Evolutionary conservation across 2,113 vertebrate species (phyloP), one percentile per base, ranked within the genome.

Genomic region (Dromaius novaehollandiae): DNA sequence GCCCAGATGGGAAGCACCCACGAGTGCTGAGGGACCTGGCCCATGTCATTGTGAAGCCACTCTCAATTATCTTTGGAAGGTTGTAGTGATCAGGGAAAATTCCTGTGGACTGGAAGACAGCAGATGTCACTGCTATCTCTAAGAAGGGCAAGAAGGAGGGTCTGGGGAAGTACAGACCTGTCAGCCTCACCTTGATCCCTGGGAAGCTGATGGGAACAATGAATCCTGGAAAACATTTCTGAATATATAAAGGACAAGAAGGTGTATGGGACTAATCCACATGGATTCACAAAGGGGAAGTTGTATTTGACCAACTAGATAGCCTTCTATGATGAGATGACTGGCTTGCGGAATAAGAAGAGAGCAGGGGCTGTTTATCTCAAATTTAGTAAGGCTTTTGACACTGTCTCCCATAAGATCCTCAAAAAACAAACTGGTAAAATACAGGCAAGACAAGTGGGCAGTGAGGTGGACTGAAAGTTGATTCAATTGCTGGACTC

Each of bases 11-110:
- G 7, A 69, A 44, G 22, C 21, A 58, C 34, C 22, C 30, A 46
- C 2, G 6, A 55, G 2, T 7, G 12, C 8, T 3, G 2, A 73
- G 17, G 4, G 20, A 93, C 11, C 20, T 73, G 24, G 7, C 3
- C 64, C 68, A 7, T 36, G 34, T 44, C 68, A 58, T 24, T 58
- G 56, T 7, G 32, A 44, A 8, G 20, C 53, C 51, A 50, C 2
- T n/a, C 25, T 51, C 0, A 0, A 56, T 50, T 70, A 6, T 21
- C 38, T 90, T 79, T 53, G 34, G 86, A 83, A 83, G 40, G 3
- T 26, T 16, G 4, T 30, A 19, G 44, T 80, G 30, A 13, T 6
- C 53, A 6, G 6, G 10, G 3, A 1, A 82, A 13, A 7, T 75
- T 86, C 86, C 4, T 61, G 21, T 55, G 22, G 14, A 68, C 34